Evolutionary conservation across 2,113 vertebrate species (phyloP), one percentile per base, ranked within the genome.

Genomic region (Noctilio leporinus): DNA sequence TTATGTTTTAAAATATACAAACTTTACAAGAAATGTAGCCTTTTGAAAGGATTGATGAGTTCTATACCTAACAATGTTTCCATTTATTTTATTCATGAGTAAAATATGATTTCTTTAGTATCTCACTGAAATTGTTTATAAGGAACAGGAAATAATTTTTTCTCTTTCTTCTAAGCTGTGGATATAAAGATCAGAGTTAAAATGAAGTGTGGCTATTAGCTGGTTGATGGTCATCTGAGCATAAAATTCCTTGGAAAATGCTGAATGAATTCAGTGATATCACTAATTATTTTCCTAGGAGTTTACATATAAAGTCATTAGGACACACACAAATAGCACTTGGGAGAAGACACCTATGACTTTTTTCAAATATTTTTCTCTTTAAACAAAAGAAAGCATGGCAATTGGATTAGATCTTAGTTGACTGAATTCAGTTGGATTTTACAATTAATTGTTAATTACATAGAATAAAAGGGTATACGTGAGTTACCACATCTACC

Each of bases 361-460:
- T 47, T 26, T 51, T 64, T 59, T 89, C 45, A 76, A 75, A 45
- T 64, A 40, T 20, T 55, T 95, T 94, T 83, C n/a, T 65, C 64
- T 65, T 77, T 35, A 55, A 93, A 67, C 38, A 86, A 53, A 86
- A 94, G 8, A 80, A 87, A 67, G 40, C 1, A 65, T 15, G 73
- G 12, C 16, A 70, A 70, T 40, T 86, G 17, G 30, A 30, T 92
- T 93, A 73, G 35, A 86, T 83, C 86, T 73, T 64, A 82, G 43
- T 93, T 69, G 69, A 55, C 40, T 53, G 43, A 89, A 89, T 86
- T 89, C 49, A 70, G 45, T 47, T 11, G 5, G 17, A n/a, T 57
- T 95, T 96, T 67, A 70, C 91, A 49, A 53, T 72, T 78, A 77
- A 86, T n/a, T 73, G 82, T 89, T 73, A 67, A 73, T 92, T 93